Conservation (phyloP, 1,140 invertebrate genomes). For the Teleogryllus occipitalis region DNA sequence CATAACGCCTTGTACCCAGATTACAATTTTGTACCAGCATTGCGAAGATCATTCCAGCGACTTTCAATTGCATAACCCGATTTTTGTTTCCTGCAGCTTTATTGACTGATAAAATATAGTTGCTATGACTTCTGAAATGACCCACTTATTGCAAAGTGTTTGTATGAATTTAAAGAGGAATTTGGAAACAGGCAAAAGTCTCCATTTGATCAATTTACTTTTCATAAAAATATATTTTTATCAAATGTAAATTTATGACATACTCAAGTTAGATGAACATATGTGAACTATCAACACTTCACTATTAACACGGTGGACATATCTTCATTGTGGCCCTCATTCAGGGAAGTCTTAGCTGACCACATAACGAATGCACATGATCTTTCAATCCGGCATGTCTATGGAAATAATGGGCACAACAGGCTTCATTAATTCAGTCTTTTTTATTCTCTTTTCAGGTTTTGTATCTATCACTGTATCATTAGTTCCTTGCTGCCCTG, state of each 20-base stretch:
- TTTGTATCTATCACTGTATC: constrained; percentile 42
- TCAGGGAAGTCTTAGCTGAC: background rate
- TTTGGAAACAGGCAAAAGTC: no score
- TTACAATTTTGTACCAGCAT: no score
- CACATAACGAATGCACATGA: background rate
- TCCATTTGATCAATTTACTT: background rate
- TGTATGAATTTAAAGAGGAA: no score
- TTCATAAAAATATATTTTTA: background rate
- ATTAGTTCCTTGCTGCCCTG: constrained; percentile 36
- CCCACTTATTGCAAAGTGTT: no score
- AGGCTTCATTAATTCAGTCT: constrained; percentile 68
- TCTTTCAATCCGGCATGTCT: constrained; percentile 74
- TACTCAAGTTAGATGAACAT: background rate
- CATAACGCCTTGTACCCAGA: no score
- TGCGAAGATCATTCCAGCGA: no score
- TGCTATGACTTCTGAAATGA: no score
- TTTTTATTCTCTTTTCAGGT: constrained; percentile 53
- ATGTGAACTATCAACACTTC: background rate
- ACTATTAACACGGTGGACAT: background rate
- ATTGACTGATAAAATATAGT: no score
- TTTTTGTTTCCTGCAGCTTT: no score
- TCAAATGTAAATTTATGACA: background rate
- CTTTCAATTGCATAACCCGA: no score
- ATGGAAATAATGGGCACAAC: constrained; percentile 80
- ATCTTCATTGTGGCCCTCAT: background rate